A percentile compares a stretch with the other conserved stretches of the same genome.
Conservation (phyloP, 2,888 invertebrate species). For the Drosophila paranaensis region DNA sequence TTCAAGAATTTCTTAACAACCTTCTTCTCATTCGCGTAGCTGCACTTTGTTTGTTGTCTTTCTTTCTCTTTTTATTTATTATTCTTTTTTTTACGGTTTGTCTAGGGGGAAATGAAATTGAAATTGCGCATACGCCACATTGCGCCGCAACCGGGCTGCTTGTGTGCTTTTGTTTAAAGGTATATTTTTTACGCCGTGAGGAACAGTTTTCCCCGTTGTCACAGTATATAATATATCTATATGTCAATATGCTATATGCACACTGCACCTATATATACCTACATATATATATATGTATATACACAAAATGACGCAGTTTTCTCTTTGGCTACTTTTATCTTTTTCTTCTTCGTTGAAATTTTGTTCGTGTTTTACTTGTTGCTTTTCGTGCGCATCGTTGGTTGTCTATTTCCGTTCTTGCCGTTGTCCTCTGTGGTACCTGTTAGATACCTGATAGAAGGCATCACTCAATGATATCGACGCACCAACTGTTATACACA, state of each 20-base stretch:
- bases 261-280: constrained; percentile 40
- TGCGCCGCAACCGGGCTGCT: constrained; percentile 30
- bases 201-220: constrained; percentile 33
- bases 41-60: constrained; percentile 33
- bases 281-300: constrained; percentile 25
- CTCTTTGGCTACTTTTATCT: constrained; percentile 30
- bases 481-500: constrained; percentile 62
- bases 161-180: constrained; percentile 53
- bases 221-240: constrained; percentile 13
- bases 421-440: constrained; percentile 43
- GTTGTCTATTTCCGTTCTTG: constrained; percentile 39
- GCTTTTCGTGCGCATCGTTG: constrained; percentile 54
- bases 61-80: neutral
- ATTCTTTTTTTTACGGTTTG: neutral
- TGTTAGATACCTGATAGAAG: constrained; percentile 52
- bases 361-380: constrained; percentile 63
- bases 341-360: constrained; percentile 19
- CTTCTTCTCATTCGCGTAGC: constrained; percentile 25
- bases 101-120: constrained; percentile 41
- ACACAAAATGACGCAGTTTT: constrained; percentile 71
- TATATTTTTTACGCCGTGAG: constrained; percentile 58
- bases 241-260: constrained; percentile 9
- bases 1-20: constrained; percentile 56
- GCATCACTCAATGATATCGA: constrained; percentile 43
- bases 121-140: constrained; percentile 59